A percentile compares a stretch with the other conserved stretches of the same genome.
phyloP scores from a whole-genome alignment of 1,140 invertebrate species.

The Drosophila sturtevanti region DNA sequence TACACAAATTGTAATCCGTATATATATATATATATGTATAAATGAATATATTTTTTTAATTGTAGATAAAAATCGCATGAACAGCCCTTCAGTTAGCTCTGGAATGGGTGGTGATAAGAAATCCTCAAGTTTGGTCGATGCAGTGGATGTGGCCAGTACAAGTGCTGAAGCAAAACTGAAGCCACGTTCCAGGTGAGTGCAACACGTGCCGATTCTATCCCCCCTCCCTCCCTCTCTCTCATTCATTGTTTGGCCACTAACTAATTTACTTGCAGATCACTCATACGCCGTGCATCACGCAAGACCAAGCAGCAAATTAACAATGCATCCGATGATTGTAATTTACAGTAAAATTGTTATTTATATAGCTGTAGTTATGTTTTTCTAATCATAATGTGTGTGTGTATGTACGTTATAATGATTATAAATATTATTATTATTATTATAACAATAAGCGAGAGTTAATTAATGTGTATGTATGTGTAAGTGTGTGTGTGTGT shows the following conservation, averaged over 20 bases:
- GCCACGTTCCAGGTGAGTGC: conserved; percentile 70
- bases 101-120: conserved; percentile 69
- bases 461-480: conserved; percentile 20
- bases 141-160: conserved; percentile 70
- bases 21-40: conserved; percentile 11
- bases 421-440: conserved; percentile 23
- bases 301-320: conserved; percentile 91
- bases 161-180: conserved; percentile 76
- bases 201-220: not conserved
- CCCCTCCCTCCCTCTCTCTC: not conserved
- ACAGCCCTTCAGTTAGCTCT: conserved; percentile 65
- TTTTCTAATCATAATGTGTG: conserved; percentile 34
- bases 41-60: conserved; percentile 29
- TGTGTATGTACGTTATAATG: conserved; percentile 2
- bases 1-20: not conserved
- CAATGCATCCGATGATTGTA: conserved; percentile 89
- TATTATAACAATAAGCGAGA: conserved; percentile 17
- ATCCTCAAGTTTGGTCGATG: conserved; percentile 58
- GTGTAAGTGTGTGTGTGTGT: conserved; percentile 19
- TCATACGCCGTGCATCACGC: conserved; percentile 90
- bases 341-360: conserved; percentile 85
- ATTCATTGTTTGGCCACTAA: conserved; percentile 8
- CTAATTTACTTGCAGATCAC: conserved; percentile 84
- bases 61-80: conserved; percentile 78
- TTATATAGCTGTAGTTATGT: conserved; percentile 22